phyloP scores from a whole-genome alignment of 2,113 vertebrate species.

The Pluvialis apricaria region DNA sequence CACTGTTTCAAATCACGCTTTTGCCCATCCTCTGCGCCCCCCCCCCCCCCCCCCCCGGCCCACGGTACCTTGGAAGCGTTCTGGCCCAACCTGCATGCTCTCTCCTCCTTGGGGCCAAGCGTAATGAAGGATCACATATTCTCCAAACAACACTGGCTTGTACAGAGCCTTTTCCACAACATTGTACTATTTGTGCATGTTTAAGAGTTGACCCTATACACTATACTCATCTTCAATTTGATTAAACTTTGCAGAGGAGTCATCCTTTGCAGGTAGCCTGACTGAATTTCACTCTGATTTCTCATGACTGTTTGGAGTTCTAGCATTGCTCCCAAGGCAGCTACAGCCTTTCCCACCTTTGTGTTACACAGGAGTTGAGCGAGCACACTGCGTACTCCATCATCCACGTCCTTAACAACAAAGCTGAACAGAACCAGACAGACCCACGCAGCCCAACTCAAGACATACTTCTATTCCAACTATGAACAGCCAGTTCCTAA shows the following conservation, averaged over 20 bases:
- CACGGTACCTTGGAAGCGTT: neutral
- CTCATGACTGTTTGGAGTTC: neutral
- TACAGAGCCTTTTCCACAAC: neutral
- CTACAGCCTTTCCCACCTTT: neutral
- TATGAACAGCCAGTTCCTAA: neutral
- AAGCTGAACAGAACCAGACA: neutral
- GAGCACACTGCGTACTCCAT: neutral
- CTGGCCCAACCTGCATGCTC: neutral
- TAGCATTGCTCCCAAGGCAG: neutral
- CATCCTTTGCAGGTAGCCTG: neutral
- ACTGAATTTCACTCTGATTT: neutral
- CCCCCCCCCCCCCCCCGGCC: neutral
- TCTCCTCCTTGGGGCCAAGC: neutral
- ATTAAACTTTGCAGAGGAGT: neutral
- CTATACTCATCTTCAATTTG: neutral
- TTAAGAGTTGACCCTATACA: neutral
- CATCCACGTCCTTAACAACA: neutral
- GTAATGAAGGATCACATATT: neutral
- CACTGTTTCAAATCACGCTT: accelerated
- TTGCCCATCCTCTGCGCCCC: neutral
- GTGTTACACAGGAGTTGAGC: too few relatives aligned
- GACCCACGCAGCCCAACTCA: neutral
- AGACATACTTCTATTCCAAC: neutral
- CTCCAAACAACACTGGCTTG: neutral
- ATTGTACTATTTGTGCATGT: neutral